Conservation (phyloP, 2,888 invertebrate species). For the Carpatolechia fugitivella region DNA sequence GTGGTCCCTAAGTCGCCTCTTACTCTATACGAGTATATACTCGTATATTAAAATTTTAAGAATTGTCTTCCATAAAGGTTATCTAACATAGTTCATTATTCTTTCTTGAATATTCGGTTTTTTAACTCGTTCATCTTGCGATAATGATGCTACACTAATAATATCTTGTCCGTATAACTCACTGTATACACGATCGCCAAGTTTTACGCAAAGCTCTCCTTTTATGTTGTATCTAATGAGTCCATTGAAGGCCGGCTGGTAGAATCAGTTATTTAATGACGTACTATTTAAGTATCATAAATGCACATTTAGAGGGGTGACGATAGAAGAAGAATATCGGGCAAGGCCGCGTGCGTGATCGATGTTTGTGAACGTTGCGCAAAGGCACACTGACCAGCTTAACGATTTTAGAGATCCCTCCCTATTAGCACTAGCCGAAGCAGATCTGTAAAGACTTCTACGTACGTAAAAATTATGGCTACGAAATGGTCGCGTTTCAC, state of each 20-base stretch:
- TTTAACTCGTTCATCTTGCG: too few relatives aligned
- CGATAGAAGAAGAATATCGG: constrained; percentile 58
- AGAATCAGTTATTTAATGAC: not conserved
- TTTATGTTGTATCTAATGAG: not conserved
- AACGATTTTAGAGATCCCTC: not conserved
- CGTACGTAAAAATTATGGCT: too few relatives aligned
- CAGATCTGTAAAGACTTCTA: too few relatives aligned
- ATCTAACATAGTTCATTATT: too few relatives aligned
- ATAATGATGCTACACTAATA: too few relatives aligned
- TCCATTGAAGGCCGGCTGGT: not conserved
- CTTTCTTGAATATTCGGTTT: too few relatives aligned
- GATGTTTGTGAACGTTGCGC: constrained; percentile 59
- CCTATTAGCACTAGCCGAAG: not conserved
- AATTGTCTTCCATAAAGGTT: too few relatives aligned
- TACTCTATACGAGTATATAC: too few relatives aligned
- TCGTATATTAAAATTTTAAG: too few relatives aligned
- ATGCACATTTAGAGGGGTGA: constrained; percentile 15
- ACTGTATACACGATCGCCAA: not conserved
- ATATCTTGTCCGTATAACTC: too few relatives aligned
- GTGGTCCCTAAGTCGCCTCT: too few relatives aligned
- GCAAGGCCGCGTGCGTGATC: constrained; percentile 64
- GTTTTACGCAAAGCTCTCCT: not conserved
- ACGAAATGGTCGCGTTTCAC: too few relatives aligned
- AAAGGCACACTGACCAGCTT: constrained; percentile 28
- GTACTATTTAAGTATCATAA: not conserved